Conservation (phyloP, 2,888 invertebrate genomes). For the Drosophila colorata region DNA sequence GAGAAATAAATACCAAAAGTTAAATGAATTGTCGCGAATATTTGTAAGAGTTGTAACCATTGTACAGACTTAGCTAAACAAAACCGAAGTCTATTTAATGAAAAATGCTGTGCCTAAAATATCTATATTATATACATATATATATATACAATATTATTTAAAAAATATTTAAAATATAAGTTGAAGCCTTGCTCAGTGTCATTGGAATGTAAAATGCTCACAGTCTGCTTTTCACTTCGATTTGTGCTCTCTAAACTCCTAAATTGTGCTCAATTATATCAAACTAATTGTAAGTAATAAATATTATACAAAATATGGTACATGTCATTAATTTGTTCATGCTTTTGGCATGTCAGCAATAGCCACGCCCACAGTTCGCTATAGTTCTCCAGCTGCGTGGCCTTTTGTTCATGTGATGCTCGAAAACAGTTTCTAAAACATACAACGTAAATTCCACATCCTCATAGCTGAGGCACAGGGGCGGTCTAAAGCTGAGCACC, state of each 20-base stretch:
- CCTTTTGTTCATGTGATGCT: slow-evolving; percentile 74
- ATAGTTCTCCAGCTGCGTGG: slow-evolving; percentile 77
- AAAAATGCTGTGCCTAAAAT: slow-evolving; percentile 73
- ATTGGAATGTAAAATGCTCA: slow-evolving; percentile 49
- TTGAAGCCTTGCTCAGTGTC: slow-evolving; percentile 45
- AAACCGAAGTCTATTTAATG: slow-evolving; percentile 32
- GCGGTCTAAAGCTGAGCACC: slow-evolving; percentile 96
- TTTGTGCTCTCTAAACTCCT: slow-evolving; percentile 37
- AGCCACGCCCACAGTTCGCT: slow-evolving; percentile 27
- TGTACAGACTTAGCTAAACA: slow-evolving; percentile 10
- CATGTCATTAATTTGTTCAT: not conserved
- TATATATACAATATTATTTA: slow-evolving; percentile 28
- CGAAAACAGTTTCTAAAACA: slow-evolving; percentile 85
- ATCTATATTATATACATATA: slow-evolving; percentile 21
- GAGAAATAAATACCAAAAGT: slow-evolving; percentile 47
- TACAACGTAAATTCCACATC: slow-evolving; percentile 92
- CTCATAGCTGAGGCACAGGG: slow-evolving; percentile 95
- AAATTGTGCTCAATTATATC: slow-evolving; percentile 50
- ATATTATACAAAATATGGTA: slow-evolving; percentile 33
- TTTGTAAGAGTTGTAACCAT: slow-evolving; percentile 20
- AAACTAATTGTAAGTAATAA: slow-evolving; percentile 38
- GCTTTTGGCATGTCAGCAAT: not conserved
- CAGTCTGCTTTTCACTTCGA: slow-evolving; percentile 42
- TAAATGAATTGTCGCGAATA: slow-evolving; percentile 39
- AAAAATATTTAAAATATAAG: slow-evolving; percentile 24